Evolutionary conservation across 35 echinoderm and acorn worm species (phyloP).

Genomic region (Anneissia japonica): DNA sequence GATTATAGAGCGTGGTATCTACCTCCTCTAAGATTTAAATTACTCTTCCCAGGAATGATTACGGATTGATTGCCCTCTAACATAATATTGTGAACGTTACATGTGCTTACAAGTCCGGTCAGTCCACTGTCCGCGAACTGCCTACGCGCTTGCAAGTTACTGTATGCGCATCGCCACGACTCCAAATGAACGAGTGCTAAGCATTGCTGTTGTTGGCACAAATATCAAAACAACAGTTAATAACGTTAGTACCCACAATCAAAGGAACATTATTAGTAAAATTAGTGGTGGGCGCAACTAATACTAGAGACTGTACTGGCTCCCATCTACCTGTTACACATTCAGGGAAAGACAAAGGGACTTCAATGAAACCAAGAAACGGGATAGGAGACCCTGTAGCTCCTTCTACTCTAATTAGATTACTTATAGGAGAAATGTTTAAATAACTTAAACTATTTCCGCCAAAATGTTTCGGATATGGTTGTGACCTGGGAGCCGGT

Average conservation of each 20-base stretch:
- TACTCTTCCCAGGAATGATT: too few species aligned
- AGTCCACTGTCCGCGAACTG: too few species aligned
- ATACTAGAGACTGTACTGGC: background rate
- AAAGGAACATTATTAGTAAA: background rate
- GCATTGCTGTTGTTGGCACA: too few species aligned
- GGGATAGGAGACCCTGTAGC: conserved; percentile 4
- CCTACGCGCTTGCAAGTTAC: background rate
- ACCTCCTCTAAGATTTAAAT: too few species aligned
- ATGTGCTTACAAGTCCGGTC: too few species aligned
- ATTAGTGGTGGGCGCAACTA: background rate
- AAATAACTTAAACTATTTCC: background rate
- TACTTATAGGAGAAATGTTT: background rate
- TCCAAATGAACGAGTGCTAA: too few species aligned
- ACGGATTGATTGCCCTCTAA: too few species aligned
- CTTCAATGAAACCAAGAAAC: background rate
- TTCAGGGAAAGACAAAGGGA: background rate
- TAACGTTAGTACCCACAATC: background rate
- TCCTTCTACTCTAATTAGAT: background rate
- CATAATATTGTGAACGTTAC: too few species aligned
- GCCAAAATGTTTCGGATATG: background rate
- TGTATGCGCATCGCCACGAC: background rate
- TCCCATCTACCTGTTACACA: background rate
- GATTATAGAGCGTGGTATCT: too few species aligned
- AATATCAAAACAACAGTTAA: too few species aligned
- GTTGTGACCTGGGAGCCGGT: conserved; percentile 38